Evolutionary conservation across 1,140 invertebrate species (phyloP).

Genomic region (Megalonaias nervosa): DNA sequence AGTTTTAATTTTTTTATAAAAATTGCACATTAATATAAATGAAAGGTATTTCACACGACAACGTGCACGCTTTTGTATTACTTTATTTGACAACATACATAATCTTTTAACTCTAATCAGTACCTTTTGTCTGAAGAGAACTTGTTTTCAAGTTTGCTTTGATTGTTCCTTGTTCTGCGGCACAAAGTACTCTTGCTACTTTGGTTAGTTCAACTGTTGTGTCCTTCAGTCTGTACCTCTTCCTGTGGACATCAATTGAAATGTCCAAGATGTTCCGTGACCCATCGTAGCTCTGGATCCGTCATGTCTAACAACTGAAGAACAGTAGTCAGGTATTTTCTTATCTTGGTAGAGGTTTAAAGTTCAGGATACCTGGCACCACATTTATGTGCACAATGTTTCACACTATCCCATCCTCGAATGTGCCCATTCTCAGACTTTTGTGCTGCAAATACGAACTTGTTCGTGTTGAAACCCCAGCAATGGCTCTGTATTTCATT

Average conservation of each 20-base stretch:
- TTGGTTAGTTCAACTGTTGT: no score
- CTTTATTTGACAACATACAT: no score
- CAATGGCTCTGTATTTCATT: conserved; percentile 4
- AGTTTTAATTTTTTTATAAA: no score
- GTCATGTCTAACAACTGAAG: conserved; percentile 19
- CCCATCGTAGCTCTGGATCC: conserved; percentile 12
- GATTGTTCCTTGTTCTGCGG: no score
- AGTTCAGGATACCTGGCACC: background rate
- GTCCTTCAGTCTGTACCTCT: conserved; percentile 4
- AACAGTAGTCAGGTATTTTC: conserved; percentile 18
- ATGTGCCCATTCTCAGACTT: background rate
- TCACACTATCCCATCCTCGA: conserved; percentile 21
- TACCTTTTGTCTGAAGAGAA: no score
- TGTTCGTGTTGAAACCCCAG: conserved; percentile 1
- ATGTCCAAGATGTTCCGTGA: conserved; percentile 19
- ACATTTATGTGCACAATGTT: background rate
- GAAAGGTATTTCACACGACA: no score
- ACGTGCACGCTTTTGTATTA: no score
- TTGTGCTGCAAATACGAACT: conserved; percentile 15
- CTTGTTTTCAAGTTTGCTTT: no score
- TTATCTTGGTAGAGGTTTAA: conserved; percentile 16
- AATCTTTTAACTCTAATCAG: no score
- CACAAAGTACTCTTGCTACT: no score
- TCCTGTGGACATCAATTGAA: conserved; percentile 19
- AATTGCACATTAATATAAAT: no score